Conservation (phyloP, 2,113 vertebrate genomes). For the Mirounga angustirostris region DNA sequence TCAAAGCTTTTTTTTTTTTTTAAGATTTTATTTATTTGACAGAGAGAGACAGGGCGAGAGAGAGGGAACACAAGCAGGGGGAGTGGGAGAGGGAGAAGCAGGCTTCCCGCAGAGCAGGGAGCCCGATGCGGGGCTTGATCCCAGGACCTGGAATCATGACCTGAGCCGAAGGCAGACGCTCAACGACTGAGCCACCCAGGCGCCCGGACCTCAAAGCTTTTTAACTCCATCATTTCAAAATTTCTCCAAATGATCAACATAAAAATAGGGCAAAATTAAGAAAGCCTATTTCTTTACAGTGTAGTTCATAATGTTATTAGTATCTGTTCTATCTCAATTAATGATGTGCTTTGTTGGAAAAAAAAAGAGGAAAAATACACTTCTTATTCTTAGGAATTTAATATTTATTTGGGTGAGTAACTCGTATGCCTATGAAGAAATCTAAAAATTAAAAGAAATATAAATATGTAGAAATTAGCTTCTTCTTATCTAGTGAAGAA, state of each 20-base stretch:
- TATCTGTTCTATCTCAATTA: neutral
- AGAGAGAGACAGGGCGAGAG: too few relatives aligned
- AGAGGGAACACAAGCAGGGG: too few relatives aligned
- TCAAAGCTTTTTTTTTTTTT: too few relatives aligned
- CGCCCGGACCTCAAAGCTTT: neutral
- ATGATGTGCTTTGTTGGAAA: neutral
- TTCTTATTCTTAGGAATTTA: neutral
- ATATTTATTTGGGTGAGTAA: neutral
- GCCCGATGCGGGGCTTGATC: too few relatives aligned
- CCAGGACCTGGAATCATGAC: too few relatives aligned
- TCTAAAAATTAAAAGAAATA: neutral
- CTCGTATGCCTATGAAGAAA: neutral
- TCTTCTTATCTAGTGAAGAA: neutral
- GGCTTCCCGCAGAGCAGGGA: too few relatives aligned
- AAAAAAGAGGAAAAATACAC: neutral
- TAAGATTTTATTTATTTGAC: too few relatives aligned
- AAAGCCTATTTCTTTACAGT: neutral
- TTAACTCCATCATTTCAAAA: neutral
- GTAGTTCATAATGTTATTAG: neutral
- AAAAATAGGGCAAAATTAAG: slow-evolving; percentile 35
- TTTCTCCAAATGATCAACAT: neutral
- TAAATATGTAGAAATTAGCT: neutral
- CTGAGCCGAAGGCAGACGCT: too few relatives aligned
- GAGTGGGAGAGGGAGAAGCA: too few relatives aligned
- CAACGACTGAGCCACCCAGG: too few relatives aligned